These are phyloP conservation scores for Tineola bisselliella DNA, from an alignment of 2,888 invertebrate genomes.

Conservation along the genomic window DNA sequence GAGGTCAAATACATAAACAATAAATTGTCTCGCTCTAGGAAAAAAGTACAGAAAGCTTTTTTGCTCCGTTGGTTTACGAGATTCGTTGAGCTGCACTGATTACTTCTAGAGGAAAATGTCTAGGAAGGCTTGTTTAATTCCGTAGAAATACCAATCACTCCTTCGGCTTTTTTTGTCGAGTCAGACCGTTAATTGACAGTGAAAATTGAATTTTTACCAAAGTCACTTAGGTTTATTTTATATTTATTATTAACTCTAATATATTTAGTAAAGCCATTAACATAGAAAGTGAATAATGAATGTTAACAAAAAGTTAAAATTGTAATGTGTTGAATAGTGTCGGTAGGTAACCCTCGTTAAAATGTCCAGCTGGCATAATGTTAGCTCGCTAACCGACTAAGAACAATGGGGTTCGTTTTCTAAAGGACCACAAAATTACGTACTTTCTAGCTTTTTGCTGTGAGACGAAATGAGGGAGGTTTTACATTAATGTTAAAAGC, in stretches of 20 bases:
- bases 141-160: constrained; percentile 5
- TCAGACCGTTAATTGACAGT: constrained; percentile 4
- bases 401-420: constrained; percentile 13
- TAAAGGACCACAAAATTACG: constrained; percentile 8
- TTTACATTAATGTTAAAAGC: constrained; percentile 15
- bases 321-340: neutral
- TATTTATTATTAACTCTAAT: neutral
- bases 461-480: constrained; percentile 11
- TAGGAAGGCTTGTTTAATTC: constrained; percentile 11
- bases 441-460: constrained; percentile 9
- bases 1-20: constrained; percentile 54
- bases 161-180: neutral
- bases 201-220: constrained; percentile 7
- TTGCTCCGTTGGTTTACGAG: constrained; percentile 30
- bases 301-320: neutral
- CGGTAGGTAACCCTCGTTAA: constrained; percentile 3
- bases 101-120: constrained; percentile 28
- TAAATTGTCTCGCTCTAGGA: constrained; percentile 43
- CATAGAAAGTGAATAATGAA: neutral
- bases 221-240: neutral
- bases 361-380: neutral
- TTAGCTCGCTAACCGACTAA: neutral
- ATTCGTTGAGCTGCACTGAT: constrained; percentile 35
- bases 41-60: constrained; percentile 36
- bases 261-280: neutral